Base-by-base conservation (phyloP, 2,797 vertebrate genomes). In the Scomberomorus guttatus region DNA sequence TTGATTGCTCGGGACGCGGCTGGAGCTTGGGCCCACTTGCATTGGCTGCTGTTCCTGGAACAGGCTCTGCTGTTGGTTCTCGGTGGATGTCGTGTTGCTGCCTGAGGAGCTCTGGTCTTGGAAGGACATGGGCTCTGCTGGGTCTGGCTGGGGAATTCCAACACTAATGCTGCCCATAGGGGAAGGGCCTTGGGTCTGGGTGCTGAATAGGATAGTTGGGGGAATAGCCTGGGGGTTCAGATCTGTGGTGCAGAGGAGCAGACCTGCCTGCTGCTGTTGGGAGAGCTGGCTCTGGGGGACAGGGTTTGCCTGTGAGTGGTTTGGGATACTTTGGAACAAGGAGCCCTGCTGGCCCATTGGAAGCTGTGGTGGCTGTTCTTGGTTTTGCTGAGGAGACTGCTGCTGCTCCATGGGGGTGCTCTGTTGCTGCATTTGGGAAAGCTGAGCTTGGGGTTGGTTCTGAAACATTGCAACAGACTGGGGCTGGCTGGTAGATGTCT, bases 1-100 rank as follows among this genome's bases (percentile, higher is more conserved):
- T 77, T 97, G 97, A 95, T 27, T 96, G 96, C 79, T 96, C 81
- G 93, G 95, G 91, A 97, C 95, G 64, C 90, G 94, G 32, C 95
- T 90, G 32, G 98, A 94, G 52, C 96, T 97, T 57, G 96, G 96
- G 57, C 97, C 97, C 80, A 99, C 87, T 88, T 99, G 98, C 93
- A 99, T 98, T 85, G 98, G 98, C 89, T 98, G 96, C 4, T 97
- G 98, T 76, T 96, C 96, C 86, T 98, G 98, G 93, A 98, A 98
- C 82, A 98, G 94, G 54, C 93, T 79, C 52, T 95, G 94, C 79
- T 96, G 97, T 82, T 94, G 94, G 69, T 93, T 94, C 17, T 86
- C 84, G 9, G 79, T 44, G 17, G 93, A 79, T 56, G 51, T 55
- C 0, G 96, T 86, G 67, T 92, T 96, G 81, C 92, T 93, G 64